These are phyloP conservation scores for Paramormyrops hopkinsi DNA, from an alignment of 2,797 vertebrate species.

Conservation along the genomic window DNA sequence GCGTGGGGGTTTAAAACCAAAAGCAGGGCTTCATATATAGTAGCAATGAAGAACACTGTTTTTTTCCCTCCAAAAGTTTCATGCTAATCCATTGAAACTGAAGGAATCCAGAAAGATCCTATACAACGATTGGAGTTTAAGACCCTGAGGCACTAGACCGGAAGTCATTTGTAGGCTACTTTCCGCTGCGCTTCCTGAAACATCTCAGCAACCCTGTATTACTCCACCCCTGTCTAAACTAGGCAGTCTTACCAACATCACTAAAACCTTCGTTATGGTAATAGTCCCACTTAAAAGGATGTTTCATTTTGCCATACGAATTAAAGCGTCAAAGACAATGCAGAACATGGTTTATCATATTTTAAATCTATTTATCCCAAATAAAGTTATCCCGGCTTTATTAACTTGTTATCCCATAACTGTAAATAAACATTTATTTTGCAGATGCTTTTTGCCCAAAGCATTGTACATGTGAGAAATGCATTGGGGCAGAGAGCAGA, in stretches of 20 bases:
- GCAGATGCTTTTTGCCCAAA: background rate
- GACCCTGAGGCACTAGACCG: background rate
- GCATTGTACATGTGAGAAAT: background rate
- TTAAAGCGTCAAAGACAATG: background rate
- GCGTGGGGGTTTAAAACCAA: background rate
- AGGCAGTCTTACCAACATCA: background rate
- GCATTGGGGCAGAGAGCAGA: background rate
- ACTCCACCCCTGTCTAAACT: background rate
- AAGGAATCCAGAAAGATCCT: background rate
- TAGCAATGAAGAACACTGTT: background rate
- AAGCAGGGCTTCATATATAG: background rate
- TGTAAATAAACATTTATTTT: background rate
- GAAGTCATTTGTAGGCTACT: background rate
- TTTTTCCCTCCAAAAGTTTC: background rate
- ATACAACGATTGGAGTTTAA: background rate
- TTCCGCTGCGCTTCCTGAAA: background rate
- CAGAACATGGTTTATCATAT: background rate
- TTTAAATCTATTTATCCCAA: background rate
- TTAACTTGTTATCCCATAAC: background rate
- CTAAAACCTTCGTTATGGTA: background rate
- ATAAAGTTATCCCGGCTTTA: too few species aligned
- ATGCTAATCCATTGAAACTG: background rate
- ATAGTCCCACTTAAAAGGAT: background rate
- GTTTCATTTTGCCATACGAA: background rate
- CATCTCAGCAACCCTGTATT: background rate